Evolutionary conservation across 2,113 vertebrate species (phyloP).

Genomic region (Sigmodon hispidus): DNA sequence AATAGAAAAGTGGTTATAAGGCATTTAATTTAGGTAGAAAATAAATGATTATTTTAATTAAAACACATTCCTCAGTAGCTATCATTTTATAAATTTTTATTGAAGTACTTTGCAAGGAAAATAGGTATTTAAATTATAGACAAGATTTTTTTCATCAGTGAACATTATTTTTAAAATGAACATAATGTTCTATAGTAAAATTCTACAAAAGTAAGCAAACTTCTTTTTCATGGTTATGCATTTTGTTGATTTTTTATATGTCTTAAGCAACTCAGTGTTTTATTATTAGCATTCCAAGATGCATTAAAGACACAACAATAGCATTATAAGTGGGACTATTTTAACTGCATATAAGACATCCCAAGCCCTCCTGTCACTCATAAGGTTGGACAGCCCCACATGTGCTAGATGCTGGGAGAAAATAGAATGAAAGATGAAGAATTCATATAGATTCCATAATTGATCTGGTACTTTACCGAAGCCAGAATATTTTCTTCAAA

Average conservation of each 20-base stretch:
- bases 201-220: neutral
- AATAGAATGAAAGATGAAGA: neutral
- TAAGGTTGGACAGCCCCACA: neutral
- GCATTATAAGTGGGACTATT: neutral
- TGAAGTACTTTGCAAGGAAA: neutral
- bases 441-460: neutral
- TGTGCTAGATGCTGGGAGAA: neutral
- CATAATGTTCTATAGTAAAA: neutral
- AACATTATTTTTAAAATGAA: neutral
- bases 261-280: neutral
- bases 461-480: neutral
- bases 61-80: slow-evolving; percentile 49
- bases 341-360: neutral
- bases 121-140: slow-evolving; percentile 17
- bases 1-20: neutral
- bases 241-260: neutral
- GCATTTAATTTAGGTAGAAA: slow-evolving; percentile 43
- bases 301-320: neutral
- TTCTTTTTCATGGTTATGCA: neutral
- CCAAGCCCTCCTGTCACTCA: neutral
- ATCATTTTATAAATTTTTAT: neutral
- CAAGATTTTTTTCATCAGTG: neutral
- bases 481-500: neutral
- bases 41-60: slow-evolving; percentile 64
- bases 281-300: neutral